phyloP scores from a whole-genome alignment of 1,140 invertebrate species.

The Schlechtendalia chinensis region DNA sequence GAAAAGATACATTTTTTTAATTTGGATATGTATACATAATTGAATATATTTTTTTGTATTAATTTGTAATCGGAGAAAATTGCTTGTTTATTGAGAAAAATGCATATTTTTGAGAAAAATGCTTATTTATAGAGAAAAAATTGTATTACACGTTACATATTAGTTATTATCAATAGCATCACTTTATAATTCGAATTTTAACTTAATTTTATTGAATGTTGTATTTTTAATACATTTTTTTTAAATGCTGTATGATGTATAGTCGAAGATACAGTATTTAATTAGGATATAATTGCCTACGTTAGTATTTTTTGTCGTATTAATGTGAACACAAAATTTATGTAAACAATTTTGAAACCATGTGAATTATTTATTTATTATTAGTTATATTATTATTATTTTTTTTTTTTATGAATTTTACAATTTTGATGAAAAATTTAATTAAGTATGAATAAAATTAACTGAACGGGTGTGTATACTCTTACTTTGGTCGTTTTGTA shows the following conservation, averaged over 20 bases:
- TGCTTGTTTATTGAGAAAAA: too few relatives aligned
- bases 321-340: neutral
- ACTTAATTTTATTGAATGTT: conserved; percentile 42
- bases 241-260: conserved; percentile 29
- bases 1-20: neutral
- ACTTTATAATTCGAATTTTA: conserved; percentile 23
- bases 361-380: too few relatives aligned
- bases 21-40: neutral
- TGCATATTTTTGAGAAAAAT: neutral
- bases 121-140: conserved; percentile 35
- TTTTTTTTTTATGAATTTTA: too few relatives aligned
- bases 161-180: conserved; percentile 16
- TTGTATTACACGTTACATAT: neutral
- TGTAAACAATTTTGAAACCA: too few relatives aligned
- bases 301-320: neutral
- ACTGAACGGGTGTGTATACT: too few relatives aligned
- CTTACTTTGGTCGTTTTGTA: too few relatives aligned
- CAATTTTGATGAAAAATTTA: too few relatives aligned
- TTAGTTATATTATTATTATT: too few relatives aligned
- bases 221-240: conserved; percentile 23
- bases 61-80: neutral
- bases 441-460: too few relatives aligned
- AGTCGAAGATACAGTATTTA: neutral
- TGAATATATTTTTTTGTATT: conserved; percentile 2
- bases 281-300: neutral